These are phyloP conservation scores for Trachelus stipa DNA, from an alignment of 2,888 invertebrate species.

Conservation along the genomic window DNA sequence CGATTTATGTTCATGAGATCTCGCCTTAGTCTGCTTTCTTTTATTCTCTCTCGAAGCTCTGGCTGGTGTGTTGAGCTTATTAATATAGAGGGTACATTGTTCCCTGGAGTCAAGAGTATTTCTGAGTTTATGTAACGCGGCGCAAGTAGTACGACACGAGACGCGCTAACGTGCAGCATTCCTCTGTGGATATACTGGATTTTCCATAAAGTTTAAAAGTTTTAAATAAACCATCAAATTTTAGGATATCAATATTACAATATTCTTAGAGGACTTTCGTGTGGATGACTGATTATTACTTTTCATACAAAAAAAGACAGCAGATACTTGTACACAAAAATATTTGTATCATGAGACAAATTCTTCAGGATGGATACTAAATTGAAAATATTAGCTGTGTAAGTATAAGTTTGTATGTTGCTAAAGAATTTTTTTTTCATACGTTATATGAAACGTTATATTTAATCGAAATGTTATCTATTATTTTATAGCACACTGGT, in stretches of 20 bases:
- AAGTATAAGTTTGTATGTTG: background rate
- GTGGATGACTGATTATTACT: background rate
- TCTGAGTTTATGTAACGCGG: slow-evolving; percentile 26
- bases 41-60: slow-evolving; percentile 10
- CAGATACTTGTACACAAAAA: background rate
- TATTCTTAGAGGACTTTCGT: background rate
- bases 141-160: background rate
- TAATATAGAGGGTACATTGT: slow-evolving; percentile 28
- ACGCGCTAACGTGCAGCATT: slow-evolving; percentile 12
- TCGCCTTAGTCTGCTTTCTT: background rate
- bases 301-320: background rate
- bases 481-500: background rate
- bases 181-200: background rate
- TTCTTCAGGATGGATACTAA: background rate
- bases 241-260: background rate
- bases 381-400: background rate
- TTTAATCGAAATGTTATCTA: background rate
- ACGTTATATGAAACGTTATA: too few relatives aligned
- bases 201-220: background rate
- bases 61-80: slow-evolving; percentile 14
- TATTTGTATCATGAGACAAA: background rate
- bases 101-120: slow-evolving; percentile 21
- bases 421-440: too few relatives aligned
- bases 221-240: background rate
- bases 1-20: background rate